phyloP scores from a whole-genome alignment of 2,113 vertebrate genomes.

The Hepsetus odoe region DNA sequence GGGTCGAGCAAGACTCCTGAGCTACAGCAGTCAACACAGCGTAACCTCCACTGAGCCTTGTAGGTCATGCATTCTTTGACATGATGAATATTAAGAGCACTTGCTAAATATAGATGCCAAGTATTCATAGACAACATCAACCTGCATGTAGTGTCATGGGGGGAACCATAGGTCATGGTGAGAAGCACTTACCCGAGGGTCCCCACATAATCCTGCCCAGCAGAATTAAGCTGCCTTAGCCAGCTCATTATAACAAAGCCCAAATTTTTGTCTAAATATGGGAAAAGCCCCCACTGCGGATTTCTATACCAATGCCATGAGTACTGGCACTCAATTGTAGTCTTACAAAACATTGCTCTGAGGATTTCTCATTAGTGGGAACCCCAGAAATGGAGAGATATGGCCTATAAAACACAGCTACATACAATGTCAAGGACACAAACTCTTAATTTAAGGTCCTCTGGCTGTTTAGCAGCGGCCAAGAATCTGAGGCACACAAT shows the following conservation, averaged over 20 bases:
- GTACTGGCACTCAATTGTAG: neutral
- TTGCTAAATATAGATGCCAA: conserved; percentile 15
- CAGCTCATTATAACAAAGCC: conserved; percentile 1
- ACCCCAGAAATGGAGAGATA: conserved; percentile 5
- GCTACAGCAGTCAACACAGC: neutral
- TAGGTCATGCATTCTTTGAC: conserved; percentile 23
- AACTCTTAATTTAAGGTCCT: conserved; percentile 32
- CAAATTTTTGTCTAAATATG: conserved; percentile 72
- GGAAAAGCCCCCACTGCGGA: conserved; percentile 62
- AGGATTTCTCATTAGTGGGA: conserved; percentile 23
- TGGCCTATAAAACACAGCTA: conserved; percentile 7
- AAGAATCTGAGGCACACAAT: conserved; percentile 39
- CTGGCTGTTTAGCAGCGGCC: conserved; percentile 17
- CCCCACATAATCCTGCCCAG: neutral
- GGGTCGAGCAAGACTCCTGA: conserved; percentile 31
- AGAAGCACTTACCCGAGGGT: neutral
- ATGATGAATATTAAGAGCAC: conserved; percentile 12
- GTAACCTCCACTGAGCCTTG: neutral
- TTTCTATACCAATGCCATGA: conserved; percentile 40
- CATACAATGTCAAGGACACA: conserved; percentile 9
- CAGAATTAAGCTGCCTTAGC: neutral
- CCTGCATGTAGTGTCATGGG: conserved; percentile 24
- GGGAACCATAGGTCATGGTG: conserved; percentile 19
- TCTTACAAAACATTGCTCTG: conserved; percentile 11
- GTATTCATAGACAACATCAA: conserved; percentile 27